Percentiles rank a stretch among this genome's conserved stretches.
phyloP scores from a whole-genome alignment of 2,888 invertebrate genomes.

The Teleogryllus oceanicus region DNA sequence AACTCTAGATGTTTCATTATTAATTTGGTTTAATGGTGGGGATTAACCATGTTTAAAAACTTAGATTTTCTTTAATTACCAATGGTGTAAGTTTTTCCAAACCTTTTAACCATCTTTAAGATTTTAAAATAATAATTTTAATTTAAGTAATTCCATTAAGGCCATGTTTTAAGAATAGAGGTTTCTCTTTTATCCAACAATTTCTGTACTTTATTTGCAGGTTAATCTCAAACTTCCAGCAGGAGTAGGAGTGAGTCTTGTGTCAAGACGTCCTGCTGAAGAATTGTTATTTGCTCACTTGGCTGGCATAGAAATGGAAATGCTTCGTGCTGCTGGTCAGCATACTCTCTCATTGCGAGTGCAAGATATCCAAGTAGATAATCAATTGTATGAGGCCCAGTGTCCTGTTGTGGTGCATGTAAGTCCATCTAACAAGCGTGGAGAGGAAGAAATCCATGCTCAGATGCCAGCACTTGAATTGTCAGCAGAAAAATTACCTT shows the following conservation, averaged over 20 bases:
- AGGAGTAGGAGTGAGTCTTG: conserved; percentile 68
- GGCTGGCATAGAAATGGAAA: conserved; percentile 61
- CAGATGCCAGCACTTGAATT: conserved; percentile 71
- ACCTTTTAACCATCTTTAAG: too few relatives aligned
- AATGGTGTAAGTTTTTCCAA: too few relatives aligned
- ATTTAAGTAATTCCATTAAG: too few relatives aligned
- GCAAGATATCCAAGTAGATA: conserved; percentile 50
- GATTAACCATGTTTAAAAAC: too few relatives aligned
- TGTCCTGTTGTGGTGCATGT: conserved; percentile 82
- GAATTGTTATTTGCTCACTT: conserved; percentile 76
- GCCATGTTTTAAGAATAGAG: background rate
- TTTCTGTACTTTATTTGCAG: conserved; percentile 20
- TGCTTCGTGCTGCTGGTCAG: conserved; percentile 54
- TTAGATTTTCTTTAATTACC: too few relatives aligned
- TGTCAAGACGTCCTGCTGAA: conserved; percentile 70
- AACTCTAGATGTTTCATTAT: too few relatives aligned
- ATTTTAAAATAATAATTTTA: too few relatives aligned
- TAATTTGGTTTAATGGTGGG: too few relatives aligned
- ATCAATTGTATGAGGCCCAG: conserved; percentile 78
- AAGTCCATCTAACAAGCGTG: conserved; percentile 51
- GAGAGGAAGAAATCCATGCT: conserved; percentile 43
- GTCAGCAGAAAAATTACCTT: conserved; percentile 70
- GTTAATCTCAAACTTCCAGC: conserved; percentile 31
- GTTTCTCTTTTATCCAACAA: background rate
- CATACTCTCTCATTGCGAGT: conserved; percentile 46